These are phyloP conservation scores for Neoaliturus tenellus DNA, from an alignment of 2,888 invertebrate genomes.

Conservation along the genomic window DNA sequence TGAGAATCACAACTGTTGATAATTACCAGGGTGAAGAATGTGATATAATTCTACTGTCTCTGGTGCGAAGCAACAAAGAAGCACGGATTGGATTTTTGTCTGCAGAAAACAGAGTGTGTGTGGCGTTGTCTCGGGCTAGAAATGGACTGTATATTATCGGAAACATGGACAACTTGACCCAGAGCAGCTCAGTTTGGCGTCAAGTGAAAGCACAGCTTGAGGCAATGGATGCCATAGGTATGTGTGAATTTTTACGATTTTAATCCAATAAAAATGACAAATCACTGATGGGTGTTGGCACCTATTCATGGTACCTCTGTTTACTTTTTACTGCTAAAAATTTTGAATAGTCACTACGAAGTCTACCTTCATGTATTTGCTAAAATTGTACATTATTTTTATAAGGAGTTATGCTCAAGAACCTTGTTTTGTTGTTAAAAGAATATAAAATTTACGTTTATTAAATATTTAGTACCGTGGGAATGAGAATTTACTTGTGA, in stretches of 20 bases:
- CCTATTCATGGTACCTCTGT: too few species aligned
- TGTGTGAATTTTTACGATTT: not conserved
- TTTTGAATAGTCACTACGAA: not conserved
- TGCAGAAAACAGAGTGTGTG: constrained; percentile 84
- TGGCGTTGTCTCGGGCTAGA: constrained; percentile 85
- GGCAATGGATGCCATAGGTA: constrained; percentile 75
- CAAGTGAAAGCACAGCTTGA: constrained; percentile 74
- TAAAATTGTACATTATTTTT: not conserved
- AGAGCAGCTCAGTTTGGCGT: constrained; percentile 76
- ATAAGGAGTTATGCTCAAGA: too few species aligned
- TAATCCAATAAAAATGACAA: too few species aligned
- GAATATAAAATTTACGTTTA: too few species aligned
- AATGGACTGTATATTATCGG: constrained; percentile 84
- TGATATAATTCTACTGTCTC: constrained; percentile 85
- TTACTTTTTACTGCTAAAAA: not conserved
- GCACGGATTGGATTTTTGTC: constrained; percentile 83
- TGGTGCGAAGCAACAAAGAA: constrained; percentile 84
- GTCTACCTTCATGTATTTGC: not conserved
- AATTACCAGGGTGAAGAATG: constrained; percentile 90
- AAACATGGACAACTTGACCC: constrained; percentile 78
- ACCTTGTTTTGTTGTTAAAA: too few species aligned
- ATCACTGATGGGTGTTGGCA: too few species aligned
- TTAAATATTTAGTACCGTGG: too few species aligned
- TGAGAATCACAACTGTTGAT: constrained; percentile 82
- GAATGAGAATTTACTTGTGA: too few species aligned